Percentiles rank a stretch among this genome's conserved stretches.
phyloP scores from a whole-genome alignment of 1,140 invertebrate genomes.

The Trigoniulus corallinus region DNA sequence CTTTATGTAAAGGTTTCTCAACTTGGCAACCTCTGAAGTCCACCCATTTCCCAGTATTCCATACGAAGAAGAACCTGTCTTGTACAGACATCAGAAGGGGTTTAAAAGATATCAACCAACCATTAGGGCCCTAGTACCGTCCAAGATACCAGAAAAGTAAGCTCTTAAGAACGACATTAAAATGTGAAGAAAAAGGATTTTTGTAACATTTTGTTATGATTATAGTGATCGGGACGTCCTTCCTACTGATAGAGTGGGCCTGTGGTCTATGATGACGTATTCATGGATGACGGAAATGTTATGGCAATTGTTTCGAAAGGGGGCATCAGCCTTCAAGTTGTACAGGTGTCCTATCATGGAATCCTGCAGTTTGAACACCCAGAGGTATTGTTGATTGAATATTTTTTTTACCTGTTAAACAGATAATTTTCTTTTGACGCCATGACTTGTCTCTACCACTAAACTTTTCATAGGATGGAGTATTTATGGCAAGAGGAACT shows the following conservation, averaged over 20 bases:
- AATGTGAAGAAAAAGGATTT: background rate
- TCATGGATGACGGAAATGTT: background rate
- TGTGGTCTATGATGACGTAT: background rate
- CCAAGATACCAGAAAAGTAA: background rate
- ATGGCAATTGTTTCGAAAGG: background rate
- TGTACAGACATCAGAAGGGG: no score
- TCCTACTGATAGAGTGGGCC: background rate
- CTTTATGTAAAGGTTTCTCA: no score
- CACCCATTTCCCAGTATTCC: no score
- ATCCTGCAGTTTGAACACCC: background rate
- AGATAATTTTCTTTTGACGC: background rate
- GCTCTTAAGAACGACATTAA: background rate
- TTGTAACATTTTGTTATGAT: background rate
- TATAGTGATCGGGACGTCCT: background rate
- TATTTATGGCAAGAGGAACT: constrained; percentile 34
- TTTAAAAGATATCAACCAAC: background rate
- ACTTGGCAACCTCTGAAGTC: no score
- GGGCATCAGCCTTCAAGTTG: background rate
- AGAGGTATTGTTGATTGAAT: background rate
- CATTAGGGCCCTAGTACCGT: background rate
- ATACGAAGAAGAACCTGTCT: no score
- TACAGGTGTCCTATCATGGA: background rate
- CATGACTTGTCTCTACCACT: no score
- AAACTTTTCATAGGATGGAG: constrained; percentile 30
- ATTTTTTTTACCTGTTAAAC: background rate